phyloP scores from a whole-genome alignment of 2,113 vertebrate genomes.

The Reinhardtius hippoglossoides region DNA sequence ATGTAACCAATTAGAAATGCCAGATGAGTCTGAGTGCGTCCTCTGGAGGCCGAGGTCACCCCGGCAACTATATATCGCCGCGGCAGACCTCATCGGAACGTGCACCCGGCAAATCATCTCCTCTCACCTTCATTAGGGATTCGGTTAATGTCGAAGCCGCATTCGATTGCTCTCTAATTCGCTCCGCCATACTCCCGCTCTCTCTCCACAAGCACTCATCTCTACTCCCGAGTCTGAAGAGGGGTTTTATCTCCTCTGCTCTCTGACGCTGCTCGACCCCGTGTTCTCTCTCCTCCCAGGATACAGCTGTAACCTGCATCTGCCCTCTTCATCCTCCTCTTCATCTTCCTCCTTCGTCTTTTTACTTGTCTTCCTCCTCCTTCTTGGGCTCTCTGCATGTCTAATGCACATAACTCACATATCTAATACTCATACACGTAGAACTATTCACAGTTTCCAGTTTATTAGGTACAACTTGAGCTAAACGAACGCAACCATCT shows the following conservation, averaged over 20 bases:
- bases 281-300: background rate
- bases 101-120: slow-evolving; percentile 55
- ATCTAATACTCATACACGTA: no score
- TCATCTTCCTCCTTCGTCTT: background rate
- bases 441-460: no score
- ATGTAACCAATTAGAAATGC: slow-evolving; percentile 65
- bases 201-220: slow-evolving; percentile 15
- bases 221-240: background rate
- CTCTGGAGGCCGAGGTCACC: slow-evolving; percentile 44
- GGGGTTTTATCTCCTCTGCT: background rate
- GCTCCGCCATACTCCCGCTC: slow-evolving; percentile 16
- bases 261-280: background rate
- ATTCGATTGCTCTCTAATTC: slow-evolving; percentile 49
- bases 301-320: background rate
- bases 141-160: slow-evolving; percentile 59
- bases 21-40: slow-evolving; percentile 61
- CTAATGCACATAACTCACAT: no score
- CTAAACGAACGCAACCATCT: no score
- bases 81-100: slow-evolving; percentile 48
- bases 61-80: slow-evolving; percentile 34
- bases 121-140: slow-evolving; percentile 69
- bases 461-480: no score
- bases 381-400: background rate
- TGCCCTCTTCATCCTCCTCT: background rate
- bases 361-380: background rate